Evolutionary conservation across 2,797 vertebrate genomes (phyloP), one percentile per base, ranked within the genome.

Genomic region (Sebastes iracundus): DNA sequence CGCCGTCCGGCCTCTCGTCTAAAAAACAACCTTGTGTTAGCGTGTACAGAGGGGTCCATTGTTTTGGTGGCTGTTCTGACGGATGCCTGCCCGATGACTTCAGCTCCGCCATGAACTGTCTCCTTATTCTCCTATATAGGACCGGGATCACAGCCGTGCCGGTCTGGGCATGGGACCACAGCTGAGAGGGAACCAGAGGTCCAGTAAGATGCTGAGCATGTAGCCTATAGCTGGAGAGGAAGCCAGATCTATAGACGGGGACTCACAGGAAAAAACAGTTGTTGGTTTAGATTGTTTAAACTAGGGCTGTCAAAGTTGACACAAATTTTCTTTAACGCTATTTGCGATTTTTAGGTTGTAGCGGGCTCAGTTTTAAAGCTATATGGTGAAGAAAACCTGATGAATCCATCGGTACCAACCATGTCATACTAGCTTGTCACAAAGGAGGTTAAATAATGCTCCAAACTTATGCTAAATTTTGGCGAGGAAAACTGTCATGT

Each of bases 61-160:
- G 95, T 96, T 75, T 61, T 33, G 64, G 64, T 82, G 78, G 71
- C 22, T 87, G 88, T 84, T 90, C 91, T 92, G 93, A 93, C 32
- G 69, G 88, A 96, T 94, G 92, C 87, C 88, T 94, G 87, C 86
- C 85, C 60, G 79, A 93, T 96, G 94, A 96, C 95, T 94, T 95
- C 95, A 95, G 93, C 88, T 86, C 80, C 65, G 71, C 84, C 82
- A 91, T 95, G 91, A 95, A 95, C 91, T 85, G 89, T 87, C 89
- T 90, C 92, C 93, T 96, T 96, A 93, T 95, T 93, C 91, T 92
- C 83, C 84, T 82, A 88, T 82, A 88, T 88, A 91, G 86, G 87
- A 87, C 85, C 76, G 83, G 88, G 85, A 90, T 88, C 89, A 90
- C 83, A 89, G 87, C 81, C 35, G 95, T 96, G 91, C 94, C 82